A percentile compares a stretch with the other conserved stretches of the same genome.
These are phyloP conservation scores for Rhynchonycteris naso DNA, from an alignment of 2,797 vertebrate genomes.

Conservation along the genomic window DNA sequence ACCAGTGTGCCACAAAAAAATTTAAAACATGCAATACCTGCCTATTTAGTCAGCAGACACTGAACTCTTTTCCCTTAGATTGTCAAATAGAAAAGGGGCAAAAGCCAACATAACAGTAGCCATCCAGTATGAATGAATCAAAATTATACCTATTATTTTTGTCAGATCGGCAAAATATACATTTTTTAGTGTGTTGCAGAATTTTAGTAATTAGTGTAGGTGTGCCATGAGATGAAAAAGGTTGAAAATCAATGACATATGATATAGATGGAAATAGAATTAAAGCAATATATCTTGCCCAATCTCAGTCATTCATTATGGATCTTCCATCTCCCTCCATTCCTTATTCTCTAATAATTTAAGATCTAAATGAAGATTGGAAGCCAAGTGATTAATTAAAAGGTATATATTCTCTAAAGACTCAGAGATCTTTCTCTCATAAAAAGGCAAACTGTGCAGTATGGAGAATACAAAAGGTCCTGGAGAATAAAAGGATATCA, in stretches of 20 bases:
- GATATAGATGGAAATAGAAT: neutral
- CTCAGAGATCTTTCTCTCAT: neutral
- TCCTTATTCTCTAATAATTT: neutral
- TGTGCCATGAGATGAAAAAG: neutral
- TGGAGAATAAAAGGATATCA: constrained; percentile 38
- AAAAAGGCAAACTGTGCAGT: neutral
- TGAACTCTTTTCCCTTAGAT: neutral
- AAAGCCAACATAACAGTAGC: neutral
- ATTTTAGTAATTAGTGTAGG: neutral
- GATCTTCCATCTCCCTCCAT: neutral
- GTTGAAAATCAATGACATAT: neutral
- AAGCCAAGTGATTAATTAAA: neutral
- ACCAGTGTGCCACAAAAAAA: neutral
- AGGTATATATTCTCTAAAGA: neutral
- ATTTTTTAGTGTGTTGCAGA: neutral
- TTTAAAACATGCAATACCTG: neutral
- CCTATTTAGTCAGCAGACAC: neutral
- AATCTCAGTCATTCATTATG: constrained; percentile 41
- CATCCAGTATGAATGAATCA: neutral
- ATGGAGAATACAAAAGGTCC: neutral
- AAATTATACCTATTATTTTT: neutral
- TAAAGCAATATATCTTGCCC: neutral
- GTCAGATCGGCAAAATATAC: neutral
- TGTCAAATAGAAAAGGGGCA: neutral
- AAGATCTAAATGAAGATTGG: constrained; percentile 17